Evolutionary conservation across 1,140 invertebrate species (phyloP).

Genomic region (Arctopsyche grandis): DNA sequence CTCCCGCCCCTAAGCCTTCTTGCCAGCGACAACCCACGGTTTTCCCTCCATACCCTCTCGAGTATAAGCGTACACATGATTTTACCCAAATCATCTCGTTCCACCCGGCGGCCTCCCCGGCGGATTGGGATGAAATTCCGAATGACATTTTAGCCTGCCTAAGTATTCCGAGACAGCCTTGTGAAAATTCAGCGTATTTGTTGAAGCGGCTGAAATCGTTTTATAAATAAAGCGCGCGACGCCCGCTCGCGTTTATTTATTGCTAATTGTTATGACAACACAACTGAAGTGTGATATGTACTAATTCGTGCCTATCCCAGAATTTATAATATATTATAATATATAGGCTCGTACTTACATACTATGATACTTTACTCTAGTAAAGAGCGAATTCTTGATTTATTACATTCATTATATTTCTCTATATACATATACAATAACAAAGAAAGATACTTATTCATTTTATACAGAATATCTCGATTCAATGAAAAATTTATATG

Average conservation of each 20-base stretch:
- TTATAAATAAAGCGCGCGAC: conserved; percentile 21
- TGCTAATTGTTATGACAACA: conserved; percentile 4
- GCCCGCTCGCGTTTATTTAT: background rate
- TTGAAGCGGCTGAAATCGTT: conserved; percentile 35
- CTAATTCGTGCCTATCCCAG: too few species aligned
- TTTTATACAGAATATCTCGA: too few species aligned
- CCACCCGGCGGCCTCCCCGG: conserved; percentile 38
- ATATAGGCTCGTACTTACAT: too few species aligned
- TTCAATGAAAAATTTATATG: too few species aligned
- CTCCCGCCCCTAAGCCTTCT: conserved; percentile 31
- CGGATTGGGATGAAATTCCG: conserved; percentile 45
- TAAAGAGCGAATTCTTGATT: too few species aligned
- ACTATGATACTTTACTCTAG: too few species aligned
- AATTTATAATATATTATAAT: too few species aligned
- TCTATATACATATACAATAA: too few species aligned
- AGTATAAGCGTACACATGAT: conserved; percentile 51
- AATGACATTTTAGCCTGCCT: conserved; percentile 47
- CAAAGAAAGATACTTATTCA: too few species aligned
- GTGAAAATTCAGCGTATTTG: conserved; percentile 41
- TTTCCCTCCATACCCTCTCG: conserved; percentile 22
- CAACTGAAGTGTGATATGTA: background rate
- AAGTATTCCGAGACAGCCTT: conserved; percentile 45
- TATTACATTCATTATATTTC: too few species aligned
- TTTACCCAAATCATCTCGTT: conserved; percentile 55
- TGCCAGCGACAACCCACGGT: conserved; percentile 45